These are phyloP conservation scores for Gallinago jamesoni DNA, from an alignment of 2,113 vertebrate genomes.

Conservation along the genomic window DNA sequence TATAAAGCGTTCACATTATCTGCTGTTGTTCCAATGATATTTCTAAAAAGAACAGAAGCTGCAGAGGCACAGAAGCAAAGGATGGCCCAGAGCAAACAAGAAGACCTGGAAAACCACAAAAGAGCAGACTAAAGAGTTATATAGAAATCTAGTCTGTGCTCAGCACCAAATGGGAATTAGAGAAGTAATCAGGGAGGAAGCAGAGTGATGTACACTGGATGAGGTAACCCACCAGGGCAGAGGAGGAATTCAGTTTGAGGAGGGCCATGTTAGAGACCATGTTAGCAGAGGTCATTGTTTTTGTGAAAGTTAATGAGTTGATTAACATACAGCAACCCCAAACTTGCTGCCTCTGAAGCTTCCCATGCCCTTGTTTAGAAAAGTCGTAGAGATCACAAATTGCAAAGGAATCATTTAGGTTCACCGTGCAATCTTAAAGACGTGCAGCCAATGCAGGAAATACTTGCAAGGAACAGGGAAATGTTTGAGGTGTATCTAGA, in stretches of 20 bases:
- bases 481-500: background rate
- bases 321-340: background rate
- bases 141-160: background rate
- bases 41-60: background rate
- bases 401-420: background rate
- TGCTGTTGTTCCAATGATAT: background rate
- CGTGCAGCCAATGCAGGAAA: background rate
- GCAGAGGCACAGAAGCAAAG: background rate
- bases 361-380: background rate
- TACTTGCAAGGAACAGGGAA: background rate
- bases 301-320: background rate
- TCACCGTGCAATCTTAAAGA: background rate
- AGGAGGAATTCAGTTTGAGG: background rate
- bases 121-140: background rate
- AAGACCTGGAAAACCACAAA: background rate
- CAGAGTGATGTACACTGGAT: rapidly evolving
- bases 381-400: background rate
- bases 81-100: background rate
- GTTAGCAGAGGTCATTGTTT: background rate
- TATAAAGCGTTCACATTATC: background rate
- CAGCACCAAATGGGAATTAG: background rate
- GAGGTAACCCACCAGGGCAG: background rate
- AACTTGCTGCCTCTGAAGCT: background rate
- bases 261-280: background rate
- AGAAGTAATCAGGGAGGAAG: background rate